phyloP scores from a whole-genome alignment of 2,113 vertebrate genomes.

The Elaphurus davidianus region DNA sequence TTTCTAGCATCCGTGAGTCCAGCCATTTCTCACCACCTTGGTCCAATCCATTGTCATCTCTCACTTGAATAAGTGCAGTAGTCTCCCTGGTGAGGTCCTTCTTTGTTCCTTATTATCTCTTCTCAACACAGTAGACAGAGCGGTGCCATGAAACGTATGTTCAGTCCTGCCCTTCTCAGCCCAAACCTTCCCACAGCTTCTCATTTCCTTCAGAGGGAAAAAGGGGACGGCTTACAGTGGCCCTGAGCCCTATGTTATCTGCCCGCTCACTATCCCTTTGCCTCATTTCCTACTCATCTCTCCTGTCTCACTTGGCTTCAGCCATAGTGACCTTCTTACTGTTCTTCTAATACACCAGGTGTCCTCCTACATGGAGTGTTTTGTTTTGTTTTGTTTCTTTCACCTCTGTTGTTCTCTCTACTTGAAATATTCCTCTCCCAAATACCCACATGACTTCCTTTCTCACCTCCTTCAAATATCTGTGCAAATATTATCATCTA shows the following conservation, averaged over 20 bases:
- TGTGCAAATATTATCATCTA: neutral
- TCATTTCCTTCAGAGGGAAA: neutral
- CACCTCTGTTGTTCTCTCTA: neutral
- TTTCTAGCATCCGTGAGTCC: neutral
- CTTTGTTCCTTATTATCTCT: neutral
- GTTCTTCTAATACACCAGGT: neutral
- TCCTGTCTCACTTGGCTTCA: neutral
- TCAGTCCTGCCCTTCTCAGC: neutral
- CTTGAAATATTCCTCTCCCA: neutral
- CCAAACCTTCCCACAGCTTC: neutral
- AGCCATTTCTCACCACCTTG: neutral
- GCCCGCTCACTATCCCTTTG: neutral
- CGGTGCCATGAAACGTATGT: neutral
- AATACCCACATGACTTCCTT: neutral
- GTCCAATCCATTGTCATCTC: neutral
- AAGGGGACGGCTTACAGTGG: neutral
- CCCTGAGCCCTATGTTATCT: neutral
- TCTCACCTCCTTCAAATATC: neutral
- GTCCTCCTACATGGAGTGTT: neutral
- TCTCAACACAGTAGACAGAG: neutral
- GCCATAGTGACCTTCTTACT: neutral
- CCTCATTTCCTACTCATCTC: neutral
- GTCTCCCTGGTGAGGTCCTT: neutral
- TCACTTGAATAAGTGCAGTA: neutral
- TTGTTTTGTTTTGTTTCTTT: neutral